Percentiles rank a stretch among this genome's conserved stretches.
phyloP scores from a whole-genome alignment of 2,797 vertebrate species.

The Aselliscus stoliczkanus region DNA sequence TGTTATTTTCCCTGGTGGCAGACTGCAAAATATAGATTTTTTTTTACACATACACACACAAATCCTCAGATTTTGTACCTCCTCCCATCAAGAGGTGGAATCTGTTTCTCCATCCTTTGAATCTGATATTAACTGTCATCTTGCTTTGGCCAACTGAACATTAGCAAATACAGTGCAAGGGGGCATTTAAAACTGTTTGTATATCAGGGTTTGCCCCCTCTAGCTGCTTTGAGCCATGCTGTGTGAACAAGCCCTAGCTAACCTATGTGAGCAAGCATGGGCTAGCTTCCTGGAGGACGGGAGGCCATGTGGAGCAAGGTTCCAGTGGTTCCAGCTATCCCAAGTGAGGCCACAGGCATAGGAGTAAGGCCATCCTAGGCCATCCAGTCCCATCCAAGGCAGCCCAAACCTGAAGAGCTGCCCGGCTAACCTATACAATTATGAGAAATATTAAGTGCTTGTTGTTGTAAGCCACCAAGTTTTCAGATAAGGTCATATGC shows the following conservation, averaged over 20 bases:
- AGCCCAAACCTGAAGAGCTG: neutral
- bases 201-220: neutral
- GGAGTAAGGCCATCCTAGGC: neutral
- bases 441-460: neutral
- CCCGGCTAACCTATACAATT: neutral
- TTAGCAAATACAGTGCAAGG: neutral
- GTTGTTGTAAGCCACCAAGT: neutral
- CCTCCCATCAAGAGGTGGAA: neutral
- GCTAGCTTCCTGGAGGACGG: neutral
- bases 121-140: neutral
- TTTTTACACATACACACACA: neutral
- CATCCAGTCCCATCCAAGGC: accelerated
- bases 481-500: neutral
- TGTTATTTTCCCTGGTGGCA: neutral
- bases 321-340: neutral
- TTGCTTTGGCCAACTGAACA: neutral
- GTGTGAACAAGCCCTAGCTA: too few relatives aligned
- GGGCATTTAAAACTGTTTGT: neutral
- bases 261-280: neutral
- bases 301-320: neutral
- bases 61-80: neutral
- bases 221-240: neutral
- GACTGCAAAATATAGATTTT: neutral
- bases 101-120: neutral
- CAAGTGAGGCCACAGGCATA: neutral